Evolutionary conservation across 2,113 vertebrate genomes (phyloP), one percentile per base, ranked within the genome.

Genomic region (Dicaeum eximium): DNA sequence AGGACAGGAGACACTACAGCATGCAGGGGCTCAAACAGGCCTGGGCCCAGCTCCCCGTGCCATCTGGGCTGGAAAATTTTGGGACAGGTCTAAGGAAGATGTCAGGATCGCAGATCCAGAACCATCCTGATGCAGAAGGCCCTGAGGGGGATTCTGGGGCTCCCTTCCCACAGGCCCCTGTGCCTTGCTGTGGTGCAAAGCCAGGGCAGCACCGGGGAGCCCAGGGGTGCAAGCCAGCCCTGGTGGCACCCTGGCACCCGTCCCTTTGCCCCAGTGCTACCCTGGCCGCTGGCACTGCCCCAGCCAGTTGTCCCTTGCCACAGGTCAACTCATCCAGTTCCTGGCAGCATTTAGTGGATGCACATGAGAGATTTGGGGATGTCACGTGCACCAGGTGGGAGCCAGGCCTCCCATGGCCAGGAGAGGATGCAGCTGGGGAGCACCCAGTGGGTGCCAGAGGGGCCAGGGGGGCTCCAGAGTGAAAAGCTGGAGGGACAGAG

Each of bases 31-130:
- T 31, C 50, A 2, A 13, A 15, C 30, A 2, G 5, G 6, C 31
- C 48, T 0, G 0, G 57, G 60, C 40, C 42, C 56, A 3, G 2
- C 23, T 42, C 65, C 45, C 45, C 35, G 5, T 0, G 0, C 5
- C 7, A 27, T 6, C 62, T 27, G 1, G 4, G 31, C 30, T 6
- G 7, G 38, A 15, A 62, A 20, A 17, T 6, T 81, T 10, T 82
- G 85, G 71, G 85, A 38, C 12, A 33, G 51, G 42, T 71, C 72
- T 82, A 75, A 77, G 62, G 90, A 11, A 1, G 3, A 60, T 3
- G 35, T 60, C 77, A 80, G 77, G 54, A 82, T 48, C 15, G 6
- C 4, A 31, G 47, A 27, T 53, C 60, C 66, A 54, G 66, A 40
- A 35, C 38, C 31, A 8, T 35, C 33, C 51, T 4, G 12, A 27